Conservation (phyloP, 2,888 invertebrate species). For the Himalopsyche japonica region DNA sequence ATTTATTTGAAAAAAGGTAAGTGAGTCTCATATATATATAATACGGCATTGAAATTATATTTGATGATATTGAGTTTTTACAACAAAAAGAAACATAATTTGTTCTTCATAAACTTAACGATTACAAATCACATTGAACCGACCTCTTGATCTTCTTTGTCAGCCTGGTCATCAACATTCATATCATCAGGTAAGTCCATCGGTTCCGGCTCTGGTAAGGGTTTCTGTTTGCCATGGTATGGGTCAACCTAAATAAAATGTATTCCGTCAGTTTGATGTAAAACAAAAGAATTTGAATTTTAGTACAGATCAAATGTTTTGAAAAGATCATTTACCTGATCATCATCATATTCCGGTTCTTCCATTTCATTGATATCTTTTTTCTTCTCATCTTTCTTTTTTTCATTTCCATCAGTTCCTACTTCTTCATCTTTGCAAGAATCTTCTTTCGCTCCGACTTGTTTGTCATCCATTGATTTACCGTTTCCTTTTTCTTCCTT, state of each 20-base stretch:
- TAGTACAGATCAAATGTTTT: background rate
- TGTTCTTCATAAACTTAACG: too few relatives aligned
- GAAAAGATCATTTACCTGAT: constrained; percentile 60
- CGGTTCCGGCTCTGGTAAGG: constrained; percentile 80
- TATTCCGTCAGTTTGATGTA: background rate
- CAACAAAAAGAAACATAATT: too few relatives aligned
- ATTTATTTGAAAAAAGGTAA: too few relatives aligned
- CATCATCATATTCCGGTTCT: constrained; percentile 78
- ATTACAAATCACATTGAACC: background rate
- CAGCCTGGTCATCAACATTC: constrained; percentile 74
- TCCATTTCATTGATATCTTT: constrained; percentile 82
- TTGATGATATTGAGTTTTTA: too few relatives aligned
- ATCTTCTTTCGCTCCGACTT: constrained; percentile 77
- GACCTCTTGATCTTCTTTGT: constrained; percentile 57
- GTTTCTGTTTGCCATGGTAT: constrained; percentile 78
- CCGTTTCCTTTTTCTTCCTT: constrained; percentile 66
- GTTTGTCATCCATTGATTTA: constrained; percentile 68
- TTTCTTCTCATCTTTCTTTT: constrained; percentile 60
- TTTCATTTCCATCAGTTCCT: constrained; percentile 59
- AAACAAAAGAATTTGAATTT: background rate
- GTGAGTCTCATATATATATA: too few relatives aligned
- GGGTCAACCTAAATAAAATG: constrained; percentile 65
- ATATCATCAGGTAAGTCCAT: constrained; percentile 88
- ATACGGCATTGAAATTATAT: too few relatives aligned
- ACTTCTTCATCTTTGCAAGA: constrained; percentile 60